Percentiles rank a stretch among this genome's conserved stretches.
phyloP scores from a whole-genome alignment of 2,797 vertebrate genomes.

The Jordanella pulchra region DNA sequence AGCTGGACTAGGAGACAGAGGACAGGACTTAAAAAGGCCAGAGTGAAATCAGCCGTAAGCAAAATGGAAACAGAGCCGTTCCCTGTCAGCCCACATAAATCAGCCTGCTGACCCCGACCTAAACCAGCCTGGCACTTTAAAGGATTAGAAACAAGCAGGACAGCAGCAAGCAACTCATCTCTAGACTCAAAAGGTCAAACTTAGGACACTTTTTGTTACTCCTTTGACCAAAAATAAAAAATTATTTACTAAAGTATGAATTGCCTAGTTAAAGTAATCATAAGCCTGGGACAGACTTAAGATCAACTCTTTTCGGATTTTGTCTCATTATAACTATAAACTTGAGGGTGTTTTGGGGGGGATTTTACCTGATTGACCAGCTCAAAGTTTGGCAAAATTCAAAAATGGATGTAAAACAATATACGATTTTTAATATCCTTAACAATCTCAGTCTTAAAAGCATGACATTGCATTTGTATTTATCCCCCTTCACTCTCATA shows the following conservation, averaged over 20 bases:
- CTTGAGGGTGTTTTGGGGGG: no score
- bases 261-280: neutral
- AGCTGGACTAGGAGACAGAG: slow-evolving; percentile 4
- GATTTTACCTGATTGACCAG: no score
- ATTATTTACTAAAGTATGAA: neutral
- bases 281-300: neutral
- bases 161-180: no score
- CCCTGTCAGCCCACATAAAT: slow-evolving; percentile 51
- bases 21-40: slow-evolving; percentile 32
- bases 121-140: slow-evolving; percentile 15
- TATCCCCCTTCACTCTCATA: no score
- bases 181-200: neutral
- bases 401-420: no score
- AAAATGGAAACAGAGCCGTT: slow-evolving; percentile 13
- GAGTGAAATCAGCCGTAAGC: slow-evolving; percentile 35
- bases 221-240: neutral
- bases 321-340: neutral
- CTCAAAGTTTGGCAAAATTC: no score
- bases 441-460: no score
- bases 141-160: slow-evolving; percentile 4
- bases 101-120: slow-evolving; percentile 32
- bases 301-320: neutral
- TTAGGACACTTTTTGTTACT: neutral
- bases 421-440: no score
- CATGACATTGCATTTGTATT: no score